Evolutionary conservation across 2,888 invertebrate genomes (phyloP).

Genomic region (Leucoma salicis): DNA sequence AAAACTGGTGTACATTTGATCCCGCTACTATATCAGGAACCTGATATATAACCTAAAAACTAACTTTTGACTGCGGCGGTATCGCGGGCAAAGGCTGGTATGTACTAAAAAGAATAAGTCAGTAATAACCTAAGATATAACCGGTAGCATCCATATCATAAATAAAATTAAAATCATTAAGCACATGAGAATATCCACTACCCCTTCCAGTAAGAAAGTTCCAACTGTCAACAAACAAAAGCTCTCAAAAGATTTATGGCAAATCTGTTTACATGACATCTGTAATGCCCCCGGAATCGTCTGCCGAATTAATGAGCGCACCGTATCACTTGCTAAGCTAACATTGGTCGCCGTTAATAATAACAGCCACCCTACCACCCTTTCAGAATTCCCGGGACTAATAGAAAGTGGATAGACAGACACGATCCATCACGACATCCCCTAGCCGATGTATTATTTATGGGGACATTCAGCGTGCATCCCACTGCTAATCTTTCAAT

Average conservation of each 20-base stretch:
- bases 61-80: too few species aligned
- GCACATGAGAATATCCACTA: conserved; percentile 16
- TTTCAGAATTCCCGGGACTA: conserved; percentile 76
- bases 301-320: conserved; percentile 61
- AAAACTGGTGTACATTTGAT: too few species aligned
- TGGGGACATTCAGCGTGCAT: conserved; percentile 69
- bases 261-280: conserved; percentile 58
- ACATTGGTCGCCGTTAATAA: conserved; percentile 72
- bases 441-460: conserved; percentile 80
- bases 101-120: too few species aligned
- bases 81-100: too few species aligned
- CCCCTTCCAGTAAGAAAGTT: conserved; percentile 27
- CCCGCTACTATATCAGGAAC: too few species aligned
- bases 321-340: conserved; percentile 66
- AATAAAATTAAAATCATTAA: conserved; percentile 21
- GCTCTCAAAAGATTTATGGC: conserved; percentile 42
- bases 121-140: background rate
- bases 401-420: conserved; percentile 79
- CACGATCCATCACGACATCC: conserved; percentile 71
- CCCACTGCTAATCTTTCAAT: conserved; percentile 81
- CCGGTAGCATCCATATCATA: conserved; percentile 6
- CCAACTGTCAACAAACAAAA: conserved; percentile 30
- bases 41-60: too few species aligned
- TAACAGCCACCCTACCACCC: conserved; percentile 72
- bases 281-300: conserved; percentile 45